Evolutionary conservation across 2,888 invertebrate genomes (phyloP).

Genomic region (Malacosoma neustria): DNA sequence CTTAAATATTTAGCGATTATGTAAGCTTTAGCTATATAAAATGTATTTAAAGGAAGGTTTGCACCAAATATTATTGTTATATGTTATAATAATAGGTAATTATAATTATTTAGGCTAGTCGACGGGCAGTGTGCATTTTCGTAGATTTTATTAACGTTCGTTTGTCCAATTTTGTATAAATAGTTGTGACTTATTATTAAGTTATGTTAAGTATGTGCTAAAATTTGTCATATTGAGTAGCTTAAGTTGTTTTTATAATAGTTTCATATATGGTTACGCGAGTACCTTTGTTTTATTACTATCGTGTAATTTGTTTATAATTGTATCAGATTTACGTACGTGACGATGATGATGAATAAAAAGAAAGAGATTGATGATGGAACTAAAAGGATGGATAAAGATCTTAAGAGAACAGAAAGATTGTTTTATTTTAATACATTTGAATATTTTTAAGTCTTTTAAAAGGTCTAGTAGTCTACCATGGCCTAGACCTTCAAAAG

Average conservation of each 20-base stretch:
- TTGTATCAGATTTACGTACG: constrained; percentile 13
- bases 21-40: constrained; percentile 17
- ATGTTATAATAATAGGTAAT: constrained; percentile 17
- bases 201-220: constrained; percentile 41
- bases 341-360: not conserved
- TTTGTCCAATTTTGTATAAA: constrained; percentile 69
- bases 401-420: not conserved
- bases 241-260: constrained; percentile 20
- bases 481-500: no score
- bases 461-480: no score
- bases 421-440: not conserved
- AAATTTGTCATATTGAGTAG: constrained; percentile 33
- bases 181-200: constrained; percentile 30
- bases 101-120: constrained; percentile 52
- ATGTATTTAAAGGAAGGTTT: constrained; percentile 3
- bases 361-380: not conserved
- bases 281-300: constrained; percentile 58
- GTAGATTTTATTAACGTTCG: constrained; percentile 32
- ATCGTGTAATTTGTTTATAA: constrained; percentile 20
- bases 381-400: not conserved
- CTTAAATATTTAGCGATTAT: no score
- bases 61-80: constrained; percentile 40
- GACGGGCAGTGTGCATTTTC: constrained; percentile 72
- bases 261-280: constrained; percentile 56
- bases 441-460: not conserved